Evolutionary conservation across 2,888 invertebrate species (phyloP).

Genomic region (Cephalotes varians): DNA sequence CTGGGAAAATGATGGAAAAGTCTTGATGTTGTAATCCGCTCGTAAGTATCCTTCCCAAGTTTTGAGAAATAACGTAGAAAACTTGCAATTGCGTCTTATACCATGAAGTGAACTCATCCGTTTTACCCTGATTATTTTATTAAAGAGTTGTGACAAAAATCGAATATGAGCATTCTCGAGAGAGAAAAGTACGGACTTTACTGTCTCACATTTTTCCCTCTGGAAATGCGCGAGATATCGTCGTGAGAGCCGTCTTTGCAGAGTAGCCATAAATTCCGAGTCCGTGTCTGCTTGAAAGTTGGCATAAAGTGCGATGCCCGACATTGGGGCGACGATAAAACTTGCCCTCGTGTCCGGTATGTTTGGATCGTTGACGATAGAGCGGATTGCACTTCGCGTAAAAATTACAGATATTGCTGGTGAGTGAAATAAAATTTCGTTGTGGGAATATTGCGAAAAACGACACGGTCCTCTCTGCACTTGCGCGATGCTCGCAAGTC

Average conservation of each 20-base stretch:
- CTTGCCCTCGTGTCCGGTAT: conserved; percentile 40
- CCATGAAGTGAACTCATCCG: not conserved
- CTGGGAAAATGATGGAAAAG: conserved; percentile 29
- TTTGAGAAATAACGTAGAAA: conserved; percentile 13
- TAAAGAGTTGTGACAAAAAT: conserved; percentile 12
- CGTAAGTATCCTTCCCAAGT: not conserved
- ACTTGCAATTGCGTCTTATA: not conserved
- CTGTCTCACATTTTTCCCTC: conserved; percentile 1
- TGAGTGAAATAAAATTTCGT: conserved; percentile 31
- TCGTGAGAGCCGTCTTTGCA: conserved; percentile 27
- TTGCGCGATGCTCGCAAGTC: not conserved
- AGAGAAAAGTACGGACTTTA: not conserved
- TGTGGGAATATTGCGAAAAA: not conserved
- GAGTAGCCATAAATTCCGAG: conserved; percentile 29
- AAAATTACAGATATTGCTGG: conserved; percentile 24
- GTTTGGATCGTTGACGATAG: conserved; percentile 39
- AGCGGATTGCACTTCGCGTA: not conserved
- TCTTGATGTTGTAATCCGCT: conserved; percentile 6
- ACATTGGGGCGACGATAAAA: conserved; percentile 42
- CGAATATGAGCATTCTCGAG: not conserved
- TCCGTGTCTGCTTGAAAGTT: conserved; percentile 36
- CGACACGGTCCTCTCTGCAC: not conserved
- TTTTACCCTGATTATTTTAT: conserved; percentile 28
- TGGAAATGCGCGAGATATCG: conserved; percentile 27
- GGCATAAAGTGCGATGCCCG: conserved; percentile 39